These are phyloP conservation scores for Aphelinus certus DNA, from an alignment of 1,140 invertebrate genomes.

Conservation along the genomic window DNA sequence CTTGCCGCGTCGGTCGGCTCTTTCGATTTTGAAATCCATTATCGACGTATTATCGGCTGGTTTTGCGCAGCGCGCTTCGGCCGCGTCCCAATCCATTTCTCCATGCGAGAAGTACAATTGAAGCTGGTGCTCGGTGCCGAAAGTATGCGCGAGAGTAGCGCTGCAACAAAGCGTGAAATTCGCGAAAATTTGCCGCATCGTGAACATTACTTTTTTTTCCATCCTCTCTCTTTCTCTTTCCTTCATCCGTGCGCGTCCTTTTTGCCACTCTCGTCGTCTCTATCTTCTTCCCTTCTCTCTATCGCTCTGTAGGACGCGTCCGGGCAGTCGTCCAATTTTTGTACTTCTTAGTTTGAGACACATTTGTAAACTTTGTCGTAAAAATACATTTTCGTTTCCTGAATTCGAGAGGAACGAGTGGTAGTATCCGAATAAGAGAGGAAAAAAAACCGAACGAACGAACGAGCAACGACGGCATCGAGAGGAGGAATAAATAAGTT, in stretches of 20 bases:
- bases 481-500: constrained; percentile 35
- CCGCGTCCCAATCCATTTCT: neutral
- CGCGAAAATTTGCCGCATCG: constrained; percentile 29
- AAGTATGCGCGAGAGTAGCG: neutral
- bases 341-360: constrained; percentile 35
- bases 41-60: neutral
- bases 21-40: neutral
- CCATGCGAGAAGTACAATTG: too few species aligned
- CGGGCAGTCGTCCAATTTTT: constrained; percentile 39
- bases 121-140: neutral
- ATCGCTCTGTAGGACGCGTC: neutral
- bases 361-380: constrained; percentile 40
- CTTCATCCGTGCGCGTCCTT: too few species aligned
- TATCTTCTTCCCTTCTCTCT: neutral
- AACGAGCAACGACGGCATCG: neutral
- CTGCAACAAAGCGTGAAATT: constrained; percentile 33
- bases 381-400: constrained; percentile 40
- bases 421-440: neutral
- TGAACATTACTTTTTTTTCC: too few species aligned
- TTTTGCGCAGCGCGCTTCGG: neutral
- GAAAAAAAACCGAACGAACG: neutral
- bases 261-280: neutral
- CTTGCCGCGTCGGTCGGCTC: too few species aligned
- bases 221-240: neutral
- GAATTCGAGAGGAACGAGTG: constrained; percentile 15